Percentiles rank a stretch among this genome's conserved stretches.
These are phyloP conservation scores for Aethes cnicana DNA, from an alignment of 2,888 invertebrate species.

Conservation along the genomic window DNA sequence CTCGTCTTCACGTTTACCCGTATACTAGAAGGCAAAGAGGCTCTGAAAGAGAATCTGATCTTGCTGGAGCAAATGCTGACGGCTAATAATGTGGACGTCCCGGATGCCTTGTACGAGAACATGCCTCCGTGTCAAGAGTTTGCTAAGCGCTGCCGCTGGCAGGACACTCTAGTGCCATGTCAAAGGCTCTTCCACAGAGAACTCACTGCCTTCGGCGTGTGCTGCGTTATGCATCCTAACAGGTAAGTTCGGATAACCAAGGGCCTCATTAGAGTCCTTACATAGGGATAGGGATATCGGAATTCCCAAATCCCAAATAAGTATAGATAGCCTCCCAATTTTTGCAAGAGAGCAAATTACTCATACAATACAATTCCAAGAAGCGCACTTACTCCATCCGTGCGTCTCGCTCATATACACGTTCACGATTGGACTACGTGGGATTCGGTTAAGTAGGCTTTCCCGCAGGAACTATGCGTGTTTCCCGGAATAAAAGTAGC, in stretches of 20 bases:
- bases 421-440: no score
- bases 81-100: conserved; percentile 46
- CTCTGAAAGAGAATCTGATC: conserved; percentile 40
- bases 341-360: no score
- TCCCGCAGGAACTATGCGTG: no score
- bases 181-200: conserved; percentile 50
- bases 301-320: no score
- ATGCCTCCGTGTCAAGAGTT: conserved; percentile 50
- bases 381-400: no score
- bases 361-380: no score
- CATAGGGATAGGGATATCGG: no score
- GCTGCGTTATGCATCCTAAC: conserved; percentile 55
- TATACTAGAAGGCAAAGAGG: conserved; percentile 45
- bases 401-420: no score
- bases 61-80: conserved; percentile 48
- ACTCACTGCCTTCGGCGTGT: conserved; percentile 55
- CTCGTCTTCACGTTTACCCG: conserved; percentile 42
- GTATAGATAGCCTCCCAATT: no score
- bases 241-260: conserved; percentile 46
- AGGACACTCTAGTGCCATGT: conserved; percentile 47
- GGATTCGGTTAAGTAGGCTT: no score
- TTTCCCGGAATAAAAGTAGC: no score
- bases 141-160: conserved; percentile 54
- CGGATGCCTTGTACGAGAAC: conserved; percentile 44
- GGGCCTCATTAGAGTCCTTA: no score